Base-by-base conservation (phyloP, 1,140 invertebrate genomes). In the Periplaneta americana region DNA sequence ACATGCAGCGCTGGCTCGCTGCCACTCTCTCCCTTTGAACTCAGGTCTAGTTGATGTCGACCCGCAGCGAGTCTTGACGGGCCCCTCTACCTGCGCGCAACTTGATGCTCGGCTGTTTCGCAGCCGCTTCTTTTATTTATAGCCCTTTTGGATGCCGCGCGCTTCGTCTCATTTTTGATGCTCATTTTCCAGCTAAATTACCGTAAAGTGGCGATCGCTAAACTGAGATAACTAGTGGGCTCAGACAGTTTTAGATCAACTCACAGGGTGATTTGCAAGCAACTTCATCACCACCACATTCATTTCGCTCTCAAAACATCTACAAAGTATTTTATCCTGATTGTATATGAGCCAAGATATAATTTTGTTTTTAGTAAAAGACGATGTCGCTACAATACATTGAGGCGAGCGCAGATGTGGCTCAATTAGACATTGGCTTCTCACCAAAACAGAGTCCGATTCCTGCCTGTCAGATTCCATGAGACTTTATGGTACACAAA, bases 151-250 rank as follows among this genome's bases (percentile, higher is more conserved):
- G 75, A 77, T 31, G n/a, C 77, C 77, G 35, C 18, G 5, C 77
- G 31, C 35, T 34, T 48, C n/a, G 35, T 34, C 75, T 48, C 35
- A 31, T 13, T 78, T 78, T 78, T 37, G 31, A 78, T 39, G 77
- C 77, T 78, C 77, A 78, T 78, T 78, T 78, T 78, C 77, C 77
- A 78, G 77, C 77, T 78, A 78, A 78, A 78, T 78, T 78, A 48
- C 77, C 77, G 77, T 78, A 78, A 78, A 78, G 77, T 78, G 77
- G 35, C 77, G 77, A 78, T 78, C 77, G 77, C 39, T 78, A 37
- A 78, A 48, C 33, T 36, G 18, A 78, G 77, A 78, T 78, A 78
- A 78, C 77, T 28, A 78, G 77, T 28, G 1, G n/a, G n/a, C 22
- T 11, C 9, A n/a, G n/a, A n/a, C 48, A 66, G n/a, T 66, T 66